Evolutionary conservation across 1,140 invertebrate species (phyloP).

Genomic region (Bombus terrestris): DNA sequence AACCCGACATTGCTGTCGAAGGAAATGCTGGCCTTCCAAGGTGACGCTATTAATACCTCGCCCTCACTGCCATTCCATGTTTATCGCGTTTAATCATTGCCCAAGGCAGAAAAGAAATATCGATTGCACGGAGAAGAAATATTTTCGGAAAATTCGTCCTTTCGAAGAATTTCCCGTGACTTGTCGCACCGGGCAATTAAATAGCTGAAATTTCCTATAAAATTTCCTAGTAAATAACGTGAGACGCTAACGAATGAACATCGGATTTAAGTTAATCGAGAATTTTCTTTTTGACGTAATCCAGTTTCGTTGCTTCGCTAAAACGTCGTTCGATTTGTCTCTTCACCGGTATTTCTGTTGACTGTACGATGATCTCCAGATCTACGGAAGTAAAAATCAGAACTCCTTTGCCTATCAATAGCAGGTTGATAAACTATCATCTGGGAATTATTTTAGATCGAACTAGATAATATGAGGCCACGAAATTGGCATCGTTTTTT

Average conservation of each 20-base stretch:
- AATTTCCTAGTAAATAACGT: neutral
- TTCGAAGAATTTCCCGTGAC: too few relatives aligned
- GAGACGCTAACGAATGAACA: too few relatives aligned
- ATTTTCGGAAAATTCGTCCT: too few relatives aligned
- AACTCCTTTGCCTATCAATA: neutral
- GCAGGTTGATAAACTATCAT: neutral
- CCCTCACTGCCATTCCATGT: neutral
- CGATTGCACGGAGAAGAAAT: too few relatives aligned
- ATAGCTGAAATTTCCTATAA: too few relatives aligned
- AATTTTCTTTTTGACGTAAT: neutral
- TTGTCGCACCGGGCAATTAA: fast-evolving
- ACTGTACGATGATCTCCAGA: neutral
- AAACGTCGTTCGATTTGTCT: neutral
- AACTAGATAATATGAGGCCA: neutral
- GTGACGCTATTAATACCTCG: conserved; percentile 17
- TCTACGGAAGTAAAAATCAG: too few relatives aligned
- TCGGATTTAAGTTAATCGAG: neutral
- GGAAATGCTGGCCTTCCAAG: neutral
- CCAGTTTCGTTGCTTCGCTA: neutral
- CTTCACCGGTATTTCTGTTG: fast-evolving
- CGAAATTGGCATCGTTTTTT: neutral
- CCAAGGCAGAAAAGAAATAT: neutral
- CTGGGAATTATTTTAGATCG: neutral
- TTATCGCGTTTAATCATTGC: neutral
- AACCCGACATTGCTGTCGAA: conserved; percentile 25